These are phyloP conservation scores for Adelphocoris suturalis DNA, from an alignment of 2,888 invertebrate genomes.

Conservation along the genomic window DNA sequence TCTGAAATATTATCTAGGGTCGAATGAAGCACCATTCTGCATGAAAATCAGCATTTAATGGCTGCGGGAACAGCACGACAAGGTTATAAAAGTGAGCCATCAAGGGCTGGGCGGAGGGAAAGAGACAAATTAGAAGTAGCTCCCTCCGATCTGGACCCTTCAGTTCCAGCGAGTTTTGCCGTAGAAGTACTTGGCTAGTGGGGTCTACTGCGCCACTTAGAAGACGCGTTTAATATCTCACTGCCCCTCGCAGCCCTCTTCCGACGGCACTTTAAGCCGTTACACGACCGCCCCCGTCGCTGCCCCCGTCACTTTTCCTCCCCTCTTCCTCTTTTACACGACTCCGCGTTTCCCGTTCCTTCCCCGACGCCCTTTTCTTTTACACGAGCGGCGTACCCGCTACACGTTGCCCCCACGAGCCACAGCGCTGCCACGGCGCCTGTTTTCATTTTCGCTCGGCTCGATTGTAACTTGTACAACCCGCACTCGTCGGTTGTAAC, in stretches of 20 bases:
- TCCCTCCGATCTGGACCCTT: background rate
- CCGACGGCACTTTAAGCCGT: constrained; percentile 44
- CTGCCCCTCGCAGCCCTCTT: constrained; percentile 35
- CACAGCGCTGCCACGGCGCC: background rate
- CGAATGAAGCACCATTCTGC: too few species aligned
- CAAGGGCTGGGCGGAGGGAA: background rate
- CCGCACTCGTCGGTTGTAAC: constrained; percentile 29
- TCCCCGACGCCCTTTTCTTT: background rate
- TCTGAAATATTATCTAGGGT: too few species aligned
- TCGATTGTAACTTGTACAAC: too few species aligned
- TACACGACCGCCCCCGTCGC: constrained; percentile 16
- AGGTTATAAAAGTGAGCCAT: background rate
- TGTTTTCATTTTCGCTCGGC: constrained; percentile 2
- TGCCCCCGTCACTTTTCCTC: background rate
- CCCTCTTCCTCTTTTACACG: background rate
- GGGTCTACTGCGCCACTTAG: constrained; percentile 46
- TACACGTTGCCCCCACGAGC: constrained; percentile 2
- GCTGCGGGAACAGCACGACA: background rate
- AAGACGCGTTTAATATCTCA: constrained; percentile 52
- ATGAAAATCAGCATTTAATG: background rate
- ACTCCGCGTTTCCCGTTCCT: background rate
- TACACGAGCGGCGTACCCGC: too few species aligned
- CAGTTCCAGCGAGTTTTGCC: constrained; percentile 33
- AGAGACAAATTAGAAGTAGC: background rate
- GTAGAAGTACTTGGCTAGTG: constrained; percentile 30